Conservation (phyloP, 2,797 vertebrate species). For the Lepus townsendii region DNA sequence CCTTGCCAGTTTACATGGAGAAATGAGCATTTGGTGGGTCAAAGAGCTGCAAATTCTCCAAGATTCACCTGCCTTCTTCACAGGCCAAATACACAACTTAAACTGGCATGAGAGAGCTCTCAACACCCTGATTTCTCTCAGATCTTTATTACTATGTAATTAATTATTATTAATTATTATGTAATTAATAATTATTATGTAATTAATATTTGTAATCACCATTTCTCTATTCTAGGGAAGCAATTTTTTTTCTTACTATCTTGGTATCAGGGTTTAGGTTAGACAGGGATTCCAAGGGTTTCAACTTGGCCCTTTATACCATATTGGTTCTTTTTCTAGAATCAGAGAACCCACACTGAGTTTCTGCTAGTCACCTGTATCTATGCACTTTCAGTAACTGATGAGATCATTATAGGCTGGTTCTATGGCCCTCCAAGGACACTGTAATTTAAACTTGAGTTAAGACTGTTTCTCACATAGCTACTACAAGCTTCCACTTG, state of each 20-base stretch:
- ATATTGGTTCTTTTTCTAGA: constrained; percentile 23
- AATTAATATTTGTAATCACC: constrained; percentile 48
- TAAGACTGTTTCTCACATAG: constrained; percentile 29
- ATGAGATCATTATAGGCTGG: constrained; percentile 14
- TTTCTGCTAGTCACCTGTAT: constrained; percentile 49
- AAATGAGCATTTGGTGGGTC: constrained; percentile 47
- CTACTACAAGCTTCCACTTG: not conserved
- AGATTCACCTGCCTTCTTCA: not conserved
- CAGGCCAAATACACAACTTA: constrained; percentile 35
- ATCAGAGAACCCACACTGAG: constrained; percentile 23
- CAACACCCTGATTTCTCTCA: constrained; percentile 27
- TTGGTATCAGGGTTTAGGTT: not conserved
- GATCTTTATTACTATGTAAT: not conserved
- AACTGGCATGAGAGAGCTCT: constrained; percentile 18
- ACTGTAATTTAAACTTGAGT: constrained; percentile 58
- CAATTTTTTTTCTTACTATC: constrained; percentile 58
- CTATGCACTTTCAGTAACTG: constrained; percentile 47
- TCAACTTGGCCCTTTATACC: not conserved
- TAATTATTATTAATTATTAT: not conserved
- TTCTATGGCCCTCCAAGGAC: not conserved
- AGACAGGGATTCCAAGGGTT: not conserved
- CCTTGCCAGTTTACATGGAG: constrained; percentile 32
- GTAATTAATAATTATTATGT: constrained; percentile 26
- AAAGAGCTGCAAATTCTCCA: constrained; percentile 32
- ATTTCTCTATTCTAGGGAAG: not conserved